Evolutionary conservation across 2,113 vertebrate species (phyloP).

Genomic region (Charadrius vociferus): DNA sequence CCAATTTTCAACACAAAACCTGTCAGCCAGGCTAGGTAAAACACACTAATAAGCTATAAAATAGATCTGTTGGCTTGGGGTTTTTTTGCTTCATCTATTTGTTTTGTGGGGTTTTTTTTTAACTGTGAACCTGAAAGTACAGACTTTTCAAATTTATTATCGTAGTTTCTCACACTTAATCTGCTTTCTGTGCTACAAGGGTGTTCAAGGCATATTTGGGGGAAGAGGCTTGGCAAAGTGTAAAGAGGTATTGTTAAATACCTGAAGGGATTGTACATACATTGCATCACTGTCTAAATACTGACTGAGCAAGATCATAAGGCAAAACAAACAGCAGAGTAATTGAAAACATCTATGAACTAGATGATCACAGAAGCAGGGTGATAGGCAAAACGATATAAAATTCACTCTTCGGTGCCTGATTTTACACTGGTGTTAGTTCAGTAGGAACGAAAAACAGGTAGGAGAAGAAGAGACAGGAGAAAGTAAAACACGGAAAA

Average conservation of each 20-base stretch:
- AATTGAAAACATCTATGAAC: constrained; percentile 71
- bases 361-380: constrained; percentile 14
- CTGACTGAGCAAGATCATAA: constrained; percentile 29
- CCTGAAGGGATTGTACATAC: background rate
- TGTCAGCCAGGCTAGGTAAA: background rate
- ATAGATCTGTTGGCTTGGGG: background rate
- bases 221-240: constrained; percentile 27
- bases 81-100: background rate
- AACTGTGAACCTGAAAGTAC: background rate
- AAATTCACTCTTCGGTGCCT: background rate
- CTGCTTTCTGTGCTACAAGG: background rate
- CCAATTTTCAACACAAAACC: constrained; percentile 46
- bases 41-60: background rate
- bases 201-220: background rate
- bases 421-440: constrained; percentile 6
- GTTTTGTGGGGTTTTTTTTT: background rate
- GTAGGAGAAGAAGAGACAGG: background rate
- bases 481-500: background rate
- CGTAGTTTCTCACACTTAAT: background rate
- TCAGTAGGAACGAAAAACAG: background rate
- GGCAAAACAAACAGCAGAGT: constrained; percentile 67
- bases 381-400: constrained; percentile 14
- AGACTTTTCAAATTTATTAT: constrained; percentile 11
- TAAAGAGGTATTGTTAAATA: constrained; percentile 40
- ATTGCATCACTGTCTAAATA: constrained; percentile 46